These are phyloP conservation scores for Tympanoctomys barrerae DNA, from an alignment of 2,797 vertebrate species.

Conservation along the genomic window DNA sequence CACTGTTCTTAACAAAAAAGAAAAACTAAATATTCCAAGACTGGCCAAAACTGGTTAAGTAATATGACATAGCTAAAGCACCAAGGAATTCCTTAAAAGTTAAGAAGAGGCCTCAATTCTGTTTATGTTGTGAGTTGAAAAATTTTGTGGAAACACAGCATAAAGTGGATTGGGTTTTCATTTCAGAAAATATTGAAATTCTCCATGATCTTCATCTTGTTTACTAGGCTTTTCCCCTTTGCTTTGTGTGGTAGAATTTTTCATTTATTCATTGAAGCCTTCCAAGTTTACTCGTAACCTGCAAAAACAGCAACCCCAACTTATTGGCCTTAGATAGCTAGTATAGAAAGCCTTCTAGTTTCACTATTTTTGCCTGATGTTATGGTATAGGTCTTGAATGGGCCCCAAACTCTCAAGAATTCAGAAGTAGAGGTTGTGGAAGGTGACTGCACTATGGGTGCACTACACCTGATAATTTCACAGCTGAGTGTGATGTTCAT, in stretches of 20 bases:
- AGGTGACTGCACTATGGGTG: neutral
- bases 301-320: neutral
- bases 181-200: neutral
- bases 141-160: neutral
- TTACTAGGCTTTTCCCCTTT: neutral
- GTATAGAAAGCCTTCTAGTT: neutral
- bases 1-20: neutral
- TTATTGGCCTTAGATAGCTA: neutral
- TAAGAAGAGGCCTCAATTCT: neutral
- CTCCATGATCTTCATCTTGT: neutral
- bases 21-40: neutral
- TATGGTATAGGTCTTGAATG: neutral
- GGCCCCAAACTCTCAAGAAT: neutral
- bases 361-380: neutral
- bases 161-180: neutral
- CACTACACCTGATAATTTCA: neutral
- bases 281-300: neutral
- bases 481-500: neutral
- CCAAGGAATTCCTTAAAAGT: neutral
- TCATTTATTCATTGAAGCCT: neutral
- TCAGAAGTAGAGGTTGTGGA: neutral
- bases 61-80: neutral
- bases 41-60: neutral
- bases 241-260: neutral
- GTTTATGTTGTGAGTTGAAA: neutral